Conservation (phyloP, 2,113 vertebrate species). For the Drymodes brunneopygia region DNA sequence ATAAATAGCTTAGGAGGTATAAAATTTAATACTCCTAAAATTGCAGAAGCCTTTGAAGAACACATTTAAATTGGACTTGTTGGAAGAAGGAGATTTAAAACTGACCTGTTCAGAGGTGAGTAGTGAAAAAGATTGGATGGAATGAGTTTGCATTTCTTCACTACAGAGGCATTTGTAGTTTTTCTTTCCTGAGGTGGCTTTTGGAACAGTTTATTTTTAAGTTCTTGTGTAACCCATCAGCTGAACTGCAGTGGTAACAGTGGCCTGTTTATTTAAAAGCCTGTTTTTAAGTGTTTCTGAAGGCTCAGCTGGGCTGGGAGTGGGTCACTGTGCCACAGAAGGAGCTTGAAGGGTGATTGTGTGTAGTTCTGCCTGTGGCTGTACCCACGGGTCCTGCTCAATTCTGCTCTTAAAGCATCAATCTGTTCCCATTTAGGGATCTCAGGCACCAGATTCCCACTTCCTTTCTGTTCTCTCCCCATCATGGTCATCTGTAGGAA, state of each 20-base stretch:
- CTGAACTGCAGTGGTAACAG: background rate
- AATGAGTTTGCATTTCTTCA: background rate
- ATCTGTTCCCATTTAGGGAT: background rate
- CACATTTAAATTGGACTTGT: background rate
- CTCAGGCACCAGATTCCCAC: background rate
- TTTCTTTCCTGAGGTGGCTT: background rate
- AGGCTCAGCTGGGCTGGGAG: background rate
- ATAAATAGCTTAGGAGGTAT: slow-evolving; percentile 49
- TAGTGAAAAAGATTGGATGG: background rate
- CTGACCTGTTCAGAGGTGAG: background rate
- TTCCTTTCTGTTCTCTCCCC: background rate
- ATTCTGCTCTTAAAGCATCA: background rate
- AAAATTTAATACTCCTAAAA: slow-evolving; percentile 45
- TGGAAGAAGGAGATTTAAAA: background rate
- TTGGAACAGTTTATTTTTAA: background rate
- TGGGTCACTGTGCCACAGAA: background rate
- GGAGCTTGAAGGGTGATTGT: background rate
- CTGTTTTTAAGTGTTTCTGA: background rate
- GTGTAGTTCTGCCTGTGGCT: accelerated
- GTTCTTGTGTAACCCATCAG: background rate
- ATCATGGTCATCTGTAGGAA: background rate
- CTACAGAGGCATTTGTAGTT: background rate
- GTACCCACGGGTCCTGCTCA: accelerated
- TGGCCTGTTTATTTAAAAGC: background rate
- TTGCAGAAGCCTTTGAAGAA: slow-evolving; percentile 48